Evolutionary conservation across 92 coral and sea anemone genomes (phyloP).

Genomic region (Zoanthus solanderi): DNA sequence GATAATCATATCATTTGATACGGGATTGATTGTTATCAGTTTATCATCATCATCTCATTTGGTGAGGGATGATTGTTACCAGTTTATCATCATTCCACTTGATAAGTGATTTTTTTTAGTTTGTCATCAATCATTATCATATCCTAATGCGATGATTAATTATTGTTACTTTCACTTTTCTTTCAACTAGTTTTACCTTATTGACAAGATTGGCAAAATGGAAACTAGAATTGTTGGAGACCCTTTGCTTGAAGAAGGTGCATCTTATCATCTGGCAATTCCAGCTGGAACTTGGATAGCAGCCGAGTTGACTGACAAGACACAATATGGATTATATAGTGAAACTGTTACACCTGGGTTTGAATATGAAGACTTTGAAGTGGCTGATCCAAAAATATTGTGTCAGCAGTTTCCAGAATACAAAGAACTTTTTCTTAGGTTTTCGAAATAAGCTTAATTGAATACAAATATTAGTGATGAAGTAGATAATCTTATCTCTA

Average conservation of each 20-base stretch:
- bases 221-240: constrained; percentile 30
- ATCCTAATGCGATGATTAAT: neutral
- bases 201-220: constrained; percentile 21
- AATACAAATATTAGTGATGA: too few relatives aligned
- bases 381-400: constrained; percentile 12
- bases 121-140: too few relatives aligned
- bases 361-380: constrained; percentile 39
- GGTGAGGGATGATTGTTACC: too few relatives aligned
- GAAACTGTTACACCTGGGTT: constrained; percentile 44
- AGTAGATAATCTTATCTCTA: too few relatives aligned
- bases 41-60: too few relatives aligned
- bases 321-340: constrained; percentile 30
- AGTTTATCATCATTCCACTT: too few relatives aligned
- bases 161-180: neutral
- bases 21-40: too few relatives aligned
- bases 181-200: constrained; percentile 35
- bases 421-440: constrained; percentile 12
- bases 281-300: constrained; percentile 39
- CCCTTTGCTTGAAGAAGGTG: constrained; percentile 9
- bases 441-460: neutral
- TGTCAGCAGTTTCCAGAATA: constrained; percentile 32
- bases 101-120: too few relatives aligned
- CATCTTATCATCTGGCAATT: constrained; percentile 36
- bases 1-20: too few relatives aligned
- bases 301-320: constrained; percentile 31